Base-by-base conservation (phyloP, 2,797 vertebrate genomes). In the Brachymystax lenok region DNA sequence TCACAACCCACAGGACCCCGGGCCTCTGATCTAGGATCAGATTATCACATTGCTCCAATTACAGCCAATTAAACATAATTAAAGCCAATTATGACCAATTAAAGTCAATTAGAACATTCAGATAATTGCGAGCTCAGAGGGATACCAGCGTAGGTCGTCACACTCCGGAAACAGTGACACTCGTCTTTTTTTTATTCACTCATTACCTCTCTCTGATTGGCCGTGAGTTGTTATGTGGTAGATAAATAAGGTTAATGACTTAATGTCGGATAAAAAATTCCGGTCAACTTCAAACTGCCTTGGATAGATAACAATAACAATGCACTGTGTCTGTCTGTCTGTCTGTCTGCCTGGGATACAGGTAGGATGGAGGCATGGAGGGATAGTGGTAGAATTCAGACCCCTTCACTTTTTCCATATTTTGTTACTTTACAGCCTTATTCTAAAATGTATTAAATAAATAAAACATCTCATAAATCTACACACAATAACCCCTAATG, bases 1-100 rank as follows among this genome's bases (percentile, higher is more conserved):
- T 87, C 75, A 90, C 91, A 40, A 66, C 82, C 87, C 90, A 86
- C 87, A 87, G 88, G 89, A 86, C 81, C 79, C 74, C 3, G 88
- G 21, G 76, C 81, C 89, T 92, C 83, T 93, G 90, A 92, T 92
- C 89, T 91, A 40, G 6, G 88, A 92, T 91, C 40, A 46, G 40
- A 46, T 46, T 46, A 46, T 12, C 68, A 87, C 85, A 78, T 85
- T 77, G 17, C 61, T 33, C 77, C 88, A 93, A 93, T 93, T 93
- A 92, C 83, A 88, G 84, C 86, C 87, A 93, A 93, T 93, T 91
- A 92, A 87, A 89, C 87, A 69, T 88, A 92, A 91, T 92, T 90
- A 89, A 87, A 89, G 82, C 71, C 82, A 90, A 91, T 93, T 93
- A 92, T 81, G 52, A 77, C 73, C 89, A 92, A 92, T 93, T 92